These are phyloP conservation scores for Habrosyne pyritoides DNA, from an alignment of 2,888 invertebrate genomes.

Conservation along the genomic window DNA sequence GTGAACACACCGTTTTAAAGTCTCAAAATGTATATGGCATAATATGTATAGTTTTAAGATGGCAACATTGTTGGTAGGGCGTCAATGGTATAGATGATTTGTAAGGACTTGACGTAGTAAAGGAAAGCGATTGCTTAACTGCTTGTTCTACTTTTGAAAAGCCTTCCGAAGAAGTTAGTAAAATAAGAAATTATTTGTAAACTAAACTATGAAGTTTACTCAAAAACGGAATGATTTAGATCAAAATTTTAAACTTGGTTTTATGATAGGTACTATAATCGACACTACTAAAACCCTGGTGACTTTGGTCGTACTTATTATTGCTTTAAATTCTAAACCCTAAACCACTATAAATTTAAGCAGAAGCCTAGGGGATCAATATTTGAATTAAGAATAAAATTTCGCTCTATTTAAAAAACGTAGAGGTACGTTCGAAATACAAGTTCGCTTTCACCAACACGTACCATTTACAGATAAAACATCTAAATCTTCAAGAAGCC, in stretches of 20 bases:
- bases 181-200: not conserved
- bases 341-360: no score
- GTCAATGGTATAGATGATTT: not conserved
- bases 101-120: not conserved
- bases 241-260: no score
- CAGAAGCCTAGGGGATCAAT: no score
- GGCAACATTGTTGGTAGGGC: not conserved
- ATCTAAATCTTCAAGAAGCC: constrained; percentile 21
- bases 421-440: constrained; percentile 16
- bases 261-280: no score
- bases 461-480: constrained; percentile 25
- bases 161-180: not conserved
- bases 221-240: no score
- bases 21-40: not conserved
- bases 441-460: not conserved
- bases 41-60: not conserved
- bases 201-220: no score
- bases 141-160: not conserved
- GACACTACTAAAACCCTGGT: no score
- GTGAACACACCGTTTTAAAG: constrained; percentile 17
- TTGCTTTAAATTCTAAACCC: no score
- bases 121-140: not conserved
- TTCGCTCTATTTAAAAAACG: not conserved
- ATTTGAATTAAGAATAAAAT: not conserved
- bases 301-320: no score